Base-by-base conservation (phyloP, 2,888 invertebrate genomes). In the Deilephila porcellus region DNA sequence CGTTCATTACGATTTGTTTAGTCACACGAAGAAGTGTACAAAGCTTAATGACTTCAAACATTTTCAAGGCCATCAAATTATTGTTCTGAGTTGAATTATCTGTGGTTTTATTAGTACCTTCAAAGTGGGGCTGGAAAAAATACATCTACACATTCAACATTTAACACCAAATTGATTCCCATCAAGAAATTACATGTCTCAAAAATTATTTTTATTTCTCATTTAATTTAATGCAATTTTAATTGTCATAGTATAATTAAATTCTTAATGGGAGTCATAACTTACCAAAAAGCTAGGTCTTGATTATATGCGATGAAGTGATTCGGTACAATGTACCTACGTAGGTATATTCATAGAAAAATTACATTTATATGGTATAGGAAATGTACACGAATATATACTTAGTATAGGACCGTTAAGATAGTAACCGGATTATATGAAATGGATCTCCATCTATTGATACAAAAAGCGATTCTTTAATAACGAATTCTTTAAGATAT, bases 21-120 rank as follows among this genome's bases (percentile, higher is more conserved):
- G 45, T 37, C 64, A n/a, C 64, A 37, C 20, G 3, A 45, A n/a
- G 67, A 45, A n/a, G 67, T 67, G 45, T 52, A 25, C 25, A 45
- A 25, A 67, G 67, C 52, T 67, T 52, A 5, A 29, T 19, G n/a
- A 52, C 52, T 52, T 25, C 25, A 14, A 3, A 52, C 52, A 67
- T 25, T 11, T 29, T 52, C 25, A 67, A 67, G 25, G 52, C 64
- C 19, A 67, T 56, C 4, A 11, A 5, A 25, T 67, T 67, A 52
- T 67, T 25, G 17, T 67, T 52, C 25, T 25, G 20, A 25, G 67
- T 67, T 34, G 34, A 63, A n/a, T 25, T 17, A 25, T 52, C 25
- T 52, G 52, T 52, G 52, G 25, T 11, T 67, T 67, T 56, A 56
- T 56, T 52, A 67, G 52, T 67, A 67, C 67, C 67, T 67, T 67